Base-by-base conservation (phyloP, 23 tunicate genomes). In the Diplosoma virens region DNA sequence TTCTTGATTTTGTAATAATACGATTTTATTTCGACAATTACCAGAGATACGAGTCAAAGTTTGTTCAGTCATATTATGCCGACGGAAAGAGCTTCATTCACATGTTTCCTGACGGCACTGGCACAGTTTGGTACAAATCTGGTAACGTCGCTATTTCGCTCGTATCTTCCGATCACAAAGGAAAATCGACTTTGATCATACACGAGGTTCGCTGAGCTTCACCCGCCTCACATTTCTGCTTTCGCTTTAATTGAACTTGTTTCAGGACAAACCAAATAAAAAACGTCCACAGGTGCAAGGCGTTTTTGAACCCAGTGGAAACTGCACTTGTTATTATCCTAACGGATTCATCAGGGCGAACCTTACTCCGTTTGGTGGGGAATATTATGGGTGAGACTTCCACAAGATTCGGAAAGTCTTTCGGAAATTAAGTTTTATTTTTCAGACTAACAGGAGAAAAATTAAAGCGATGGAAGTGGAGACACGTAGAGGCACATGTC, bases 311-410 rank as follows among this genome's bases (percentile, higher is more conserved):
- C 95, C 95, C 4, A 70, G 58, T 33, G 95, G 95, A 21, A 66
- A 81, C 47, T 88, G 95, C 36, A 88, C 87, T 23, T 88, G 95
- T 69, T 81, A 88, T 59, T 76, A 88, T 58, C 82, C 87, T 24
- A 24, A 55, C 64, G 95, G 95, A 25, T 25, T 18, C 3, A 58
- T 88, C 23, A 47, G 82, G 25, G 18, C 73, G 0, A 71, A 47
- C 32, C 58, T 88, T 0, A 37, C 83, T 59, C 81, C 87, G 1
- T 50, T 88, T 58, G 95, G 95, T 27, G 95, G 95, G 36, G 95
- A 88, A 76, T 88, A 74, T 25, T 82, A 14, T 56, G 20, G 24
- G 63, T 56, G 63, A 56, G 14, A 41, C 11, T 41, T 9, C n/a
- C n/a, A n/a, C n/a, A n/a, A n/a, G n/a, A n/a, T n/a, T n/a, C n/a